Conservation (phyloP, 1,140 invertebrate species). For the Diabrotica undecimpunctata region DNA sequence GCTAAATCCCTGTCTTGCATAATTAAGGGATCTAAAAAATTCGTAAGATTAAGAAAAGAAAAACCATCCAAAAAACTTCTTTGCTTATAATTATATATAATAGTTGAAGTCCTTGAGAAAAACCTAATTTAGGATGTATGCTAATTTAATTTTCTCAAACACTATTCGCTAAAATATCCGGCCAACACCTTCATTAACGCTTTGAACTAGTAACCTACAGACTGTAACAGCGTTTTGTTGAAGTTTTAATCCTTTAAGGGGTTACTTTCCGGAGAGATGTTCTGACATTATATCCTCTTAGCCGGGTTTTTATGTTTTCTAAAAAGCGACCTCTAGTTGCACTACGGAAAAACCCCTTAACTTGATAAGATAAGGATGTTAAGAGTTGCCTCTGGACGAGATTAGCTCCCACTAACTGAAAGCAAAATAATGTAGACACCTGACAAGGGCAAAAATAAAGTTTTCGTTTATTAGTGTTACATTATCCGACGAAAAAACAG, state of each 20-base stretch:
- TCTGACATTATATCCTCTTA: not conserved
- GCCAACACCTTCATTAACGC: too few relatives aligned
- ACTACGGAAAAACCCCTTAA: slow-evolving; percentile 9
- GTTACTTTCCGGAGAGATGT: not conserved
- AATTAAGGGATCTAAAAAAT: too few relatives aligned
- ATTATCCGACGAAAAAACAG: not conserved
- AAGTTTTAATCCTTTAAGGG: not conserved
- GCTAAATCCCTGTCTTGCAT: too few relatives aligned
- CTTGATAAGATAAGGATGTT: slow-evolving; percentile 16
- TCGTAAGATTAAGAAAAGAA: too few relatives aligned
- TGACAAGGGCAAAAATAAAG: not conserved
- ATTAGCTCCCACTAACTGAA: slow-evolving; percentile 9
- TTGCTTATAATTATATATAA: too few relatives aligned
- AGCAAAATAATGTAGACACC: slow-evolving; percentile 5
- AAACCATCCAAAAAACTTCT: too few relatives aligned
- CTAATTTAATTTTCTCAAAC: too few relatives aligned
- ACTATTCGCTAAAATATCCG: too few relatives aligned
- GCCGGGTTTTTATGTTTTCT: not conserved
- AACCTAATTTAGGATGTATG: too few relatives aligned
- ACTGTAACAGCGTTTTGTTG: too few relatives aligned
- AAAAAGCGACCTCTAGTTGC: not conserved
- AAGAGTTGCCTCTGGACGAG: slow-evolving; percentile 13
- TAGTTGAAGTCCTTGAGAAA: too few relatives aligned
- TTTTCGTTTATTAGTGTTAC: not conserved
- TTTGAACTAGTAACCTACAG: too few relatives aligned